Evolutionary conservation across 2,888 invertebrate genomes (phyloP), one percentile per base, ranked within the genome.

Genomic region (Epicampocera succincta): DNA sequence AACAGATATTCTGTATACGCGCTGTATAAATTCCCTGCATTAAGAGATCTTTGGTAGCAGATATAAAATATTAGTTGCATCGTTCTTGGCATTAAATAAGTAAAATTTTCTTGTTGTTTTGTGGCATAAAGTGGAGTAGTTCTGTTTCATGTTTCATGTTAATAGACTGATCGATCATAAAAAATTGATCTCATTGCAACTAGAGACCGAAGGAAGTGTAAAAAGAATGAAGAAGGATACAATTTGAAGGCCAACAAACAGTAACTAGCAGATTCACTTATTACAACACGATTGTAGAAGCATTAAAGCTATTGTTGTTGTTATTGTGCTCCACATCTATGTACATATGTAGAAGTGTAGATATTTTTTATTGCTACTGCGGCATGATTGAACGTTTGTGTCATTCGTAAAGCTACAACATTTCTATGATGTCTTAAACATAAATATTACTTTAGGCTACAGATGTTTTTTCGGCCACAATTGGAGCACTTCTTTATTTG

Each of bases 91-190:
- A 65, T 21, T 54, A 38, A 13, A 42, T 50, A 17, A 40, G 46
- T 52, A 21, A 50, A 11, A 65, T 50, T 15, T 50, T 29, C 33
- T 33, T 33, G 33, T 33, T 9, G 33, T 8, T 25, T 60, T 46
- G n/a, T 38, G 38, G 2, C 42, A 38, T 42, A 48, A 42, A 66
- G 11, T 58, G 19, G 40, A 56, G 60, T 73, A 72, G 74, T 73
- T 21, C 21, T 84, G 83, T 79, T n/a, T n/a, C n/a, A n/a, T 79
- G 69, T 65, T 79, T 74, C 80, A 77, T 76, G 58, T 89, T 89
- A 88, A 89, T 89, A 88, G 87, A 88, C 89, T 89, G 88, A 89
- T 89, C 88, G 88, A 88, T 88, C 88, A 88, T 89, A 89, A 88
- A 88, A 88, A 89, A 87, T 87, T 86, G n/a, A 87, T 88, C 86